These are phyloP conservation scores for Tetramorium alpestre DNA, from an alignment of 1,140 invertebrate species.

Conservation along the genomic window DNA sequence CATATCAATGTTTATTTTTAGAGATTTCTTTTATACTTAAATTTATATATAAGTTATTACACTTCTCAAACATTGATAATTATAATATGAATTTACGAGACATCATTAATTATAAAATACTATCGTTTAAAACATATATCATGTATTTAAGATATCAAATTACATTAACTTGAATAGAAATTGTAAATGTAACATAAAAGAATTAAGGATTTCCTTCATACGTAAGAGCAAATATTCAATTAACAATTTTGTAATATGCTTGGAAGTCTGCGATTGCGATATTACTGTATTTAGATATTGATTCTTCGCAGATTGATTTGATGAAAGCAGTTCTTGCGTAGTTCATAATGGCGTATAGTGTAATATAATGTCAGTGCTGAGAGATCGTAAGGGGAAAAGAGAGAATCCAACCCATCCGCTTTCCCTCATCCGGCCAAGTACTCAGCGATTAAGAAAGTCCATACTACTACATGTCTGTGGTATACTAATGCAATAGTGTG, in stretches of 20 bases:
- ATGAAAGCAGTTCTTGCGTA: slow-evolving; percentile 24
- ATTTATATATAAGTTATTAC: background rate
- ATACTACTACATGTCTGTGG: background rate
- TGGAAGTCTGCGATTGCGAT: background rate
- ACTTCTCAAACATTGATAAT: background rate
- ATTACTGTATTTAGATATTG: background rate
- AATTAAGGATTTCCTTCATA: background rate
- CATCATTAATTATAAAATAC: background rate
- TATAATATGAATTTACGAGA: background rate
- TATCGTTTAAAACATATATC: no score
- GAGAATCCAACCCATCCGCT: slow-evolving; percentile 61
- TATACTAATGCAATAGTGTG: background rate
- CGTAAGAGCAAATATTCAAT: background rate
- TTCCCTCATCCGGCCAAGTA: slow-evolving; percentile 51
- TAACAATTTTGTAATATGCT: background rate
- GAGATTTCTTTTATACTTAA: background rate
- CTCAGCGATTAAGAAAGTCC: slow-evolving; percentile 36
- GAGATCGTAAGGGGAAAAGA: slow-evolving; percentile 50
- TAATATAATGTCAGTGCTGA: background rate
- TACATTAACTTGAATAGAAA: background rate
- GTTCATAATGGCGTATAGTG: background rate
- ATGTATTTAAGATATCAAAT: background rate
- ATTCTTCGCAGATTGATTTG: slow-evolving; percentile 8
- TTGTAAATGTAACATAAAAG: background rate
- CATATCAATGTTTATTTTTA: background rate